Conservation (phyloP, 2,888 invertebrate genomes). For the Aporophyla nigra region DNA sequence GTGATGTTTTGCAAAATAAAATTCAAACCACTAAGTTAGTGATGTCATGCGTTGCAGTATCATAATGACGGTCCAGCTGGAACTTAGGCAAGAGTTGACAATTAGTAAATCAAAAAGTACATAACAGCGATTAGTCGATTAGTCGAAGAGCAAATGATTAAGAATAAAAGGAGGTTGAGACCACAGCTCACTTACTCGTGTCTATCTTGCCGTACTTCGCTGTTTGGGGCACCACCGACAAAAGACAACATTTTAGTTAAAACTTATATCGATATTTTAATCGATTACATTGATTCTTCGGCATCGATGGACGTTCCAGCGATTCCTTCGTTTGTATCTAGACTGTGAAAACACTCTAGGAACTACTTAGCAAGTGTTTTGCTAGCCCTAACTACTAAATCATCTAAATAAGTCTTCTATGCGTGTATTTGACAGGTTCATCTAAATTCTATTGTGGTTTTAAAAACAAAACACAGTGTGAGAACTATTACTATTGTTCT, state of each 20-base stretch:
- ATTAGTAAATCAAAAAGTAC: slow-evolving; percentile 85
- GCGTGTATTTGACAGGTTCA: slow-evolving; percentile 59
- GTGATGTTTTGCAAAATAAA: slow-evolving; percentile 77
- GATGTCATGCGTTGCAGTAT: slow-evolving; percentile 82
- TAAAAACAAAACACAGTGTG: slow-evolving; percentile 51
- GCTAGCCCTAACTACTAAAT: slow-evolving; percentile 58
- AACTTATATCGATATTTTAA: slow-evolving; percentile 69
- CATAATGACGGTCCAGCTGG: slow-evolving; percentile 80
- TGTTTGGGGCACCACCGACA: slow-evolving; percentile 91
- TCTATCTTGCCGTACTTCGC: slow-evolving; percentile 89
- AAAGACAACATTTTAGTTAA: slow-evolving; percentile 89
- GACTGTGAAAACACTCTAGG: slow-evolving; percentile 57
- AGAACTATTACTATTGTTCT: slow-evolving; percentile 43
- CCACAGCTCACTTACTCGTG: slow-evolving; percentile 91
- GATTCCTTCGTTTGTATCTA: slow-evolving; percentile 62
- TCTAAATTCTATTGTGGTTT: slow-evolving; percentile 53
- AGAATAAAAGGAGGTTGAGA: slow-evolving; percentile 88
- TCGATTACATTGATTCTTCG: slow-evolving; percentile 53
- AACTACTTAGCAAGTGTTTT: slow-evolving; percentile 60
- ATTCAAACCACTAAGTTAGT: slow-evolving; percentile 78
- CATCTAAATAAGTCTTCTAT: slow-evolving; percentile 48
- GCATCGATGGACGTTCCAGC: slow-evolving; percentile 66
- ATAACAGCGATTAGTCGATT: slow-evolving; percentile 88
- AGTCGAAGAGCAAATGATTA: slow-evolving; percentile 87
- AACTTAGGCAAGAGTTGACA: slow-evolving; percentile 79